A percentile compares a stretch with the other conserved stretches of the same genome.
phyloP scores from a whole-genome alignment of 1,140 invertebrate genomes.

The Teleopsis dalmanni region DNA sequence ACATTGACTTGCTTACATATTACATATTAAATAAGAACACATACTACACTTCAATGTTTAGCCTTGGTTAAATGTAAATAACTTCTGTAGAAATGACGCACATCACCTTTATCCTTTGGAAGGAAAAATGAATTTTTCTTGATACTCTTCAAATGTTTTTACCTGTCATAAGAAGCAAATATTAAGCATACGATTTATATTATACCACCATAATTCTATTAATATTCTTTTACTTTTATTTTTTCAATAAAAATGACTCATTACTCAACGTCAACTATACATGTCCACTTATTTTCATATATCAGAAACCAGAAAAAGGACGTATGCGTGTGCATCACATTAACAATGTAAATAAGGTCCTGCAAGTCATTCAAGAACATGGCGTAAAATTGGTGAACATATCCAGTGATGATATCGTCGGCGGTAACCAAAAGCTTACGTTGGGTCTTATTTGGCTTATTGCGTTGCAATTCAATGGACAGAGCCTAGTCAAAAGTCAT shows the following conservation, averaged over 20 bases:
- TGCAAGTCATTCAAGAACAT: constrained; percentile 74
- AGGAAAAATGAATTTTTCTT: no score
- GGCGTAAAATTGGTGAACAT: constrained; percentile 87
- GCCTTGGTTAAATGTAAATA: no score
- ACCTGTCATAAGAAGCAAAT: no score
- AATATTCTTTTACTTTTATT: neutral
- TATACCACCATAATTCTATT: neutral
- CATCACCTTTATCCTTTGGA: no score
- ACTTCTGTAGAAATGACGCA: no score
- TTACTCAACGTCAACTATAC: no score
- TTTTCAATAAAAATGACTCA: neutral
- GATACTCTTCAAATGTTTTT: no score
- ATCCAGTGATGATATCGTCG: constrained; percentile 84
- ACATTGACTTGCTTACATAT: no score
- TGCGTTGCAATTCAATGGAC: constrained; percentile 41
- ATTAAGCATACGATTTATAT: no score
- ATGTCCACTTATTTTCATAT: neutral
- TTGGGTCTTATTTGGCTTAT: constrained; percentile 79
- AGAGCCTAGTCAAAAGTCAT: constrained; percentile 42
- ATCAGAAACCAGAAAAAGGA: constrained; percentile 85
- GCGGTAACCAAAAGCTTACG: constrained; percentile 74
- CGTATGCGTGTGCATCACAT: constrained; percentile 85
- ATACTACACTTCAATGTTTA: no score
- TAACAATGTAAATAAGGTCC: constrained; percentile 82
- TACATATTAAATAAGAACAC: no score